phyloP scores from a whole-genome alignment of 2,888 invertebrate species.

The Acronicta alni region DNA sequence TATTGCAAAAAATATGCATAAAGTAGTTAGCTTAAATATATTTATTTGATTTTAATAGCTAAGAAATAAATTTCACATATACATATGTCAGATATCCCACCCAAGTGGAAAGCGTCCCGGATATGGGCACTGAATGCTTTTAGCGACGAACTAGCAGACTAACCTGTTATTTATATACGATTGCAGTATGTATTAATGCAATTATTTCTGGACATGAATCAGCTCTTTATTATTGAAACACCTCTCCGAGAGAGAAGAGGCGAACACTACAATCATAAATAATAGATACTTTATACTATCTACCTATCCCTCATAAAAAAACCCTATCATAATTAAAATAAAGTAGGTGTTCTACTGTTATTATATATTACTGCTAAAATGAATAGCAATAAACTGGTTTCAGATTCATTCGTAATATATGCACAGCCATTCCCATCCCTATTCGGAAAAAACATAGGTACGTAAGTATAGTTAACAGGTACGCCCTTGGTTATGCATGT shows the following conservation, averaged over 20 bases:
- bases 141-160: conserved; percentile 35
- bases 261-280: no score
- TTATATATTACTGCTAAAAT: neutral
- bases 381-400: neutral
- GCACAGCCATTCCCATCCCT: conserved; percentile 12
- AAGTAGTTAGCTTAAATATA: no score
- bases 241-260: neutral
- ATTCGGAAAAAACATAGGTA: conserved; percentile 29
- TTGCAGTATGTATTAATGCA: conserved; percentile 27
- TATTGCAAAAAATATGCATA: conserved; percentile 1
- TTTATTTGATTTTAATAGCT: no score
- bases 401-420: conserved; percentile 15
- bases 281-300: no score
- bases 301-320: no score
- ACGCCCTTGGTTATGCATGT: conserved; percentile 42
- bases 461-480: conserved; percentile 17
- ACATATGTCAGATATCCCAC: conserved; percentile 32
- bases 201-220: conserved; percentile 32
- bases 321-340: neutral
- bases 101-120: conserved; percentile 46
- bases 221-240: conserved; percentile 4
- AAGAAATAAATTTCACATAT: no score
- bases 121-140: conserved; percentile 53
- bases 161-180: conserved; percentile 28
- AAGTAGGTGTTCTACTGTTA: neutral